A percentile compares a stretch with the other conserved stretches of the same genome.
phyloP scores from a whole-genome alignment of 2,113 vertebrate genomes.

The Upupa epops region DNA sequence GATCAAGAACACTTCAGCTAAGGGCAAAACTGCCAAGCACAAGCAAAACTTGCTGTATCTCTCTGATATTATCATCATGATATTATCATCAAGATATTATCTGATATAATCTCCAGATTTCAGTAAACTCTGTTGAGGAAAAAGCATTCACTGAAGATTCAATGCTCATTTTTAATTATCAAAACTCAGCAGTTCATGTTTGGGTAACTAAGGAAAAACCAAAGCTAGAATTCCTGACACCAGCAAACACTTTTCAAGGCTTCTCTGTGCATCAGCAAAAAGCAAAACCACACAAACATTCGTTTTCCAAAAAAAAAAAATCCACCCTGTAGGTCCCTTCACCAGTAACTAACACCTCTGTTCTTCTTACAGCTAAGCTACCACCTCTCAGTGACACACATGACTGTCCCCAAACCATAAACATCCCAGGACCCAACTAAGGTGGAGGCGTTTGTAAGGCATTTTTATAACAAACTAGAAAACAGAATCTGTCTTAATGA shows the following conservation, averaged over 20 bases:
- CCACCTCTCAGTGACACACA: background rate
- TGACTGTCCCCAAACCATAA: background rate
- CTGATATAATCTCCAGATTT: too few species aligned
- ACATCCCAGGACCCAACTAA: rapidly evolving
- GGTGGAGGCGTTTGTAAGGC: rapidly evolving
- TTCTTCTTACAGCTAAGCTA: background rate
- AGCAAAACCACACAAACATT: background rate
- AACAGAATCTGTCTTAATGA: background rate
- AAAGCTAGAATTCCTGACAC: background rate
- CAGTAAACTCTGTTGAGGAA: background rate
- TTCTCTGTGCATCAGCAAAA: background rate
- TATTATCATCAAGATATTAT: too few species aligned
- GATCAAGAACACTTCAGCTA: background rate
- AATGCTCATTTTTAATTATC: background rate
- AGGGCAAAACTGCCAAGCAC: background rate
- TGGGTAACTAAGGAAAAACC: background rate
- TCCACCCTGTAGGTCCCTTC: background rate
- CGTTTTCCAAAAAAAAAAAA: background rate
- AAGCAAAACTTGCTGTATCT: too few species aligned
- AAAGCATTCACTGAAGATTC: background rate
- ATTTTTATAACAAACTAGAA: background rate
- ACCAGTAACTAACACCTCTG: background rate
- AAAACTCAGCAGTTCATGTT: background rate
- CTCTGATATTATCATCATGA: too few species aligned
- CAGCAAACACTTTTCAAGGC: background rate